Evolutionary conservation across 2,888 invertebrate species (phyloP).

Genomic region (Macrophya annulata): DNA sequence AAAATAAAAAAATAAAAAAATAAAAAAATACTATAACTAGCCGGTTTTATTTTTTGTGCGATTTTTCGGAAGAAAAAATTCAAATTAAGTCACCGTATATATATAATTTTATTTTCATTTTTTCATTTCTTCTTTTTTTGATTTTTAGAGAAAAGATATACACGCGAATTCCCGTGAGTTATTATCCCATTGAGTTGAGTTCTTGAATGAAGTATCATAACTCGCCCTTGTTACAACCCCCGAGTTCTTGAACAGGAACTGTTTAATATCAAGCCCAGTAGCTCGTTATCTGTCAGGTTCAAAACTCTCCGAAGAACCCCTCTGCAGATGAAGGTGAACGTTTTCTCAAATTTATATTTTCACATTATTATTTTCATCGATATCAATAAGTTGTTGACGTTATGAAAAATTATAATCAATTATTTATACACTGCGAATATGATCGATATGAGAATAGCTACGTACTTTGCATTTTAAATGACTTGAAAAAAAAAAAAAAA

Average conservation of each 20-base stretch:
- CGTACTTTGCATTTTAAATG: neutral
- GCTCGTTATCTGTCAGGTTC: conserved; percentile 35
- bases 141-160: neutral
- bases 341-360: conserved; percentile 44
- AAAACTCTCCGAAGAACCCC: neutral
- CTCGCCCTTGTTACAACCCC: conserved; percentile 13
- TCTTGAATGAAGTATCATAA: neutral
- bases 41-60: neutral
- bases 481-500: neutral
- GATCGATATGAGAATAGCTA: neutral
- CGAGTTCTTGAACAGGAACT: conserved; percentile 10
- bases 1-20: neutral
- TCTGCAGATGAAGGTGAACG: neutral
- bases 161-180: neutral
- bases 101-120: neutral
- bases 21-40: neutral
- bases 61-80: neutral
- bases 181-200: neutral
- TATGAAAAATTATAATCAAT: neutral
- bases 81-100: neutral
- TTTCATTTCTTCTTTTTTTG: too few relatives aligned
- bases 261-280: conserved; percentile 28
- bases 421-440: neutral
- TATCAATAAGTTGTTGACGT: neutral
- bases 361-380: neutral